Percentiles rank a stretch among this genome's conserved stretches.
phyloP scores from a whole-genome alignment of 2,113 vertebrate species.

The Spilogale gracilis region DNA sequence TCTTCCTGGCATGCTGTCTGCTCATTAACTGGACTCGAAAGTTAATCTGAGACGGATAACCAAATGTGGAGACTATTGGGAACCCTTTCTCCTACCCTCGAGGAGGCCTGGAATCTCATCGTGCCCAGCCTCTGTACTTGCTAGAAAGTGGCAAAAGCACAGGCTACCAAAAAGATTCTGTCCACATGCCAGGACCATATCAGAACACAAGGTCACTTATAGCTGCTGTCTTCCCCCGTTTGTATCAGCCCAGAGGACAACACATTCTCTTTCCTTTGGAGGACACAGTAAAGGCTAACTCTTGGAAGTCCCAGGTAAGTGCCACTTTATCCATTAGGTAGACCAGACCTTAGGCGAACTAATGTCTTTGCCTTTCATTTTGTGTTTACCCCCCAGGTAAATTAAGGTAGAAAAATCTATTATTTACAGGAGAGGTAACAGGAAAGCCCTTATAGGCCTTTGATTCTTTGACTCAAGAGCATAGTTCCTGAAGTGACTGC shows the following conservation, averaged over 20 bases:
- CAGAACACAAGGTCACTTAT: slow-evolving; percentile 57
- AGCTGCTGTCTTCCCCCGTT: neutral
- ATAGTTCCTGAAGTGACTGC: slow-evolving; percentile 28
- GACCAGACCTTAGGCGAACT: neutral
- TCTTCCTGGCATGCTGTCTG: slow-evolving; percentile 33
- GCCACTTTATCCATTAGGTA: neutral
- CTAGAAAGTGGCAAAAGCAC: slow-evolving; percentile 62
- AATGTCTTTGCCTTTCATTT: slow-evolving; percentile 15
- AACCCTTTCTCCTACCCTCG: neutral
- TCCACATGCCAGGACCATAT: slow-evolving; percentile 35
- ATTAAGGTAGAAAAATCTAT: slow-evolving; percentile 16
- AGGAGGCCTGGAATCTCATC: neutral
- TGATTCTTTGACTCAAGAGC: slow-evolving; percentile 56
- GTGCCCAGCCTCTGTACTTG: neutral
- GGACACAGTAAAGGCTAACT: neutral
- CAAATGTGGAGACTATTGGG: neutral
- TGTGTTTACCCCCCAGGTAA: slow-evolving; percentile 7
- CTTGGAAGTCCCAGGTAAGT: slow-evolving; percentile 24
- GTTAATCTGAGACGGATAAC: neutral
- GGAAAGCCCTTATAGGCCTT: neutral
- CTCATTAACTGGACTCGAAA: slow-evolving; percentile 18
- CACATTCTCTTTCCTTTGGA: neutral
- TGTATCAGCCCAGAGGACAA: neutral
- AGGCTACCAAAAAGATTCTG: slow-evolving; percentile 26
- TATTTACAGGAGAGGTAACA: slow-evolving; percentile 14